Percentiles rank a stretch among this genome's conserved stretches.
Conservation (phyloP, 2,888 invertebrate species). For the Leptinotarsa tumamoca region DNA sequence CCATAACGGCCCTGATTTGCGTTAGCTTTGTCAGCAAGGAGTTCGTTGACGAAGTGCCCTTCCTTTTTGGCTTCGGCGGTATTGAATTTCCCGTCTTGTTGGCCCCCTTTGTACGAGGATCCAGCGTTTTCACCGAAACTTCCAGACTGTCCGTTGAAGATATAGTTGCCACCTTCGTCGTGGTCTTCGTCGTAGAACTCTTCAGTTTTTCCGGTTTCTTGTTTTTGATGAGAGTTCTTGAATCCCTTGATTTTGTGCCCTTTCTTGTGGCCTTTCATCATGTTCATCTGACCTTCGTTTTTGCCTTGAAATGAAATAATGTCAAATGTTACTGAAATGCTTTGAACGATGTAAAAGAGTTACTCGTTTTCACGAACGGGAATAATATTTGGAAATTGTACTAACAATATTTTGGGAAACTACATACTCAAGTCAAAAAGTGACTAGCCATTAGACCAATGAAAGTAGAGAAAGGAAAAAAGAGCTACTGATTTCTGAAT, state of each 20-base stretch:
- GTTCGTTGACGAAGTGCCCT: constrained; percentile 71
- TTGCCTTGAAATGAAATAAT: constrained; percentile 60
- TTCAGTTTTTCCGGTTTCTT: constrained; percentile 75
- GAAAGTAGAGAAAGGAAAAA: no score
- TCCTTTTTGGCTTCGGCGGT: constrained; percentile 71
- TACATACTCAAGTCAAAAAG: no score
- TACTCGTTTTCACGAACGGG: no score
- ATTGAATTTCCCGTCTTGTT: constrained; percentile 71
- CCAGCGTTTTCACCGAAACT: constrained; percentile 71
- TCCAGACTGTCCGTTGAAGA: constrained; percentile 71
- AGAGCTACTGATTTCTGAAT: no score
- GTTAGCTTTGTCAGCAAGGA: constrained; percentile 71
- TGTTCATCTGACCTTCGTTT: constrained; percentile 71
- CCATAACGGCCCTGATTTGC: constrained; percentile 73
- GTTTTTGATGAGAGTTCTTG: constrained; percentile 75
- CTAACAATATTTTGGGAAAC: no score
- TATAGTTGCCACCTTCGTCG: constrained; percentile 73
- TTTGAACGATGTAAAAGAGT: background rate
- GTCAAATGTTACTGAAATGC: background rate
- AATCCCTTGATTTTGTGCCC: constrained; percentile 77
- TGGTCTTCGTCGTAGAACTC: constrained; percentile 76
- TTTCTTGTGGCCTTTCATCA: constrained; percentile 73
- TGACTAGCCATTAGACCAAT: no score
- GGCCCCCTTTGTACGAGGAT: constrained; percentile 71
- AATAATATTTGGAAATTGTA: no score